These are phyloP conservation scores for Lapara coniferarum DNA, from an alignment of 2,888 invertebrate genomes.

Conservation along the genomic window DNA sequence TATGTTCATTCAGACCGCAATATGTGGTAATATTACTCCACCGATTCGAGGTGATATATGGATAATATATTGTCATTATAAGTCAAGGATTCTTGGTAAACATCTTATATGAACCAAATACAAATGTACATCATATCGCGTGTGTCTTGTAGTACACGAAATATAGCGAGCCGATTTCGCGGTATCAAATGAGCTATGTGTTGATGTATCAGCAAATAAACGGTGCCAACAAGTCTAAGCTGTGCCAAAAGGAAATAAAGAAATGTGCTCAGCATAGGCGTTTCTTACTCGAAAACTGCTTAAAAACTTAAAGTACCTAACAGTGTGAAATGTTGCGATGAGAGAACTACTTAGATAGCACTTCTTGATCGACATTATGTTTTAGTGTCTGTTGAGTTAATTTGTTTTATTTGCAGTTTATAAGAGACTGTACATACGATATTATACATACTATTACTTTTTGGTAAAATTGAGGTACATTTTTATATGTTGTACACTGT, in stretches of 20 bases:
- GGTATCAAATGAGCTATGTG: constrained; percentile 35
- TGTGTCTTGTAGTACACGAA: constrained; percentile 21
- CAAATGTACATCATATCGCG: constrained; percentile 19
- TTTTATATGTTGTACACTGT: too few species aligned
- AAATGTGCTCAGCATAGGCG: constrained; percentile 6
- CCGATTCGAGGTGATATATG: not conserved
- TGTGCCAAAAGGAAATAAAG: constrained; percentile 39
- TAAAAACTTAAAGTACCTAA: constrained; percentile 3
- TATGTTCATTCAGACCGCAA: not conserved
- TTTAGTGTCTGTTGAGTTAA: too few species aligned
- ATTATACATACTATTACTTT: too few species aligned
- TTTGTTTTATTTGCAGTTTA: too few species aligned
- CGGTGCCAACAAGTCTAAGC: constrained; percentile 38
- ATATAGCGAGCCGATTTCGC: constrained; percentile 28
- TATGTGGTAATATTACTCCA: not conserved
- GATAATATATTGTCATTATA: constrained; percentile 12
- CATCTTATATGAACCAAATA: constrained; percentile 21
- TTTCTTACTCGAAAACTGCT: not conserved
- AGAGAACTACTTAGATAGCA: too few species aligned
- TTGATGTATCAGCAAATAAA: constrained; percentile 42
- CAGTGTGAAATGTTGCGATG: not conserved
- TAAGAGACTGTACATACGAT: too few species aligned
- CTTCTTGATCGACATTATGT: too few species aligned
- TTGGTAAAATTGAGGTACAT: too few species aligned
- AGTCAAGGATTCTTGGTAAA: not conserved